Evolutionary conservation across 1,140 invertebrate species (phyloP), one percentile per base, ranked within the genome.

Genomic region (Drosophila sp.): DNA sequence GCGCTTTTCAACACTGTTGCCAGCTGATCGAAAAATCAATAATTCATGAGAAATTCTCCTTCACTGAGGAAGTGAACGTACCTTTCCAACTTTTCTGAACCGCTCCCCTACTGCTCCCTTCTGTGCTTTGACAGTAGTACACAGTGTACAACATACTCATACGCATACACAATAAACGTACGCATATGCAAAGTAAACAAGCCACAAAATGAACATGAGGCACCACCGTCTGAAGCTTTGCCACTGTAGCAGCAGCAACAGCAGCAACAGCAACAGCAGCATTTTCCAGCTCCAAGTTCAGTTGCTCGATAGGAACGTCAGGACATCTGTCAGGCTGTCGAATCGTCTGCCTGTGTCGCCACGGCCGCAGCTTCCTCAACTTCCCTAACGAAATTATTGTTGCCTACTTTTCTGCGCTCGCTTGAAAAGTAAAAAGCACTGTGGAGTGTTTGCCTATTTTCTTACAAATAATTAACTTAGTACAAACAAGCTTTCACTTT

Each of bases 1-100:
- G 36, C n/a, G 41, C 41, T 66, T 57, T 65, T 57, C 51, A 56
- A 56, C 63, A 65, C 59, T 64, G 36, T 29, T 51, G 34, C 53
- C 57, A 18, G 25, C 63, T 87, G 83, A 86, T 86, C 82, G 83
- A 87, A 86, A 86, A 87, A 86, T 86, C 82, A 87, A 87, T 86
- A 86, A 87, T 86, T 86, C 82, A 86, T 76, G 78, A 66, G 59
- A 61, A 57, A 34, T 9, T 32, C 21, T 8, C 14, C 48, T 4
- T 13, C 32, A 7, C 14, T 53, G 11, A 7, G 32, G 13, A 13
- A 25, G 21, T 0, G 14, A 14, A 8, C 11, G 36, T 57, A 4
- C 21, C 18, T 14, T 18, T 4, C 21, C 14, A 27, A 11, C 21
- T 14, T 6, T 6, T 7, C 45, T 9, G 5, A 29, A 6, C 14